A percentile compares a stretch with the other conserved stretches of the same genome.
phyloP scores from a whole-genome alignment of 2,888 invertebrate genomes.

The Drosophila fungiperda region DNA sequence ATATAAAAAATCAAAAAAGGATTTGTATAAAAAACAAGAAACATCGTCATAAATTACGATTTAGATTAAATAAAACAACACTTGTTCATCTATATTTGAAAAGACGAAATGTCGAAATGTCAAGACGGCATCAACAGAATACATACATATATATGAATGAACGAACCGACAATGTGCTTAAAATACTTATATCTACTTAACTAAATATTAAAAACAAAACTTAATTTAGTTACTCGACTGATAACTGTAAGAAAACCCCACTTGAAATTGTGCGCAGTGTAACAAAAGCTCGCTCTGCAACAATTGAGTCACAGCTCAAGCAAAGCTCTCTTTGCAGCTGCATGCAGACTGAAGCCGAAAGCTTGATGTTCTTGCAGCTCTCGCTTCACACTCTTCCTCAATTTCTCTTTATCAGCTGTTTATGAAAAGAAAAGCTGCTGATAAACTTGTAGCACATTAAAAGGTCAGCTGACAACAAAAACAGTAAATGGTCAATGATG shows the following conservation, averaged over 20 bases:
- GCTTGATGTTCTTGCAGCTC: conserved; percentile 17
- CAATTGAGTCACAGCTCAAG: conserved; percentile 1
- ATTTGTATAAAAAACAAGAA: conserved; percentile 19
- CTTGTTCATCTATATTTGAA: conserved; percentile 44
- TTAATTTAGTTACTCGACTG: conserved; percentile 12
- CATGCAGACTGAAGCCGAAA: conserved; percentile 23
- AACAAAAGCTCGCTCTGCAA: conserved; percentile 37
- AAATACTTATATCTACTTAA: conserved; percentile 36
- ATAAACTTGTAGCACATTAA: conserved; percentile 35
- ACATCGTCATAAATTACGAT: conserved; percentile 63
- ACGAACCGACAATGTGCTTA: conserved; percentile 16
- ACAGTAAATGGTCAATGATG: conserved; percentile 39
- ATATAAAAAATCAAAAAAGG: conserved; percentile 41
- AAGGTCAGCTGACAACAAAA: conserved; percentile 38
- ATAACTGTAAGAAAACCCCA: conserved; percentile 9
- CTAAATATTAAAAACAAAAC: neutral
- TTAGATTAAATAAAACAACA: conserved; percentile 75
- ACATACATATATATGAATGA: conserved; percentile 10
- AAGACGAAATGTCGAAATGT: conserved; percentile 55
- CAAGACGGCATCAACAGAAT: conserved; percentile 36
- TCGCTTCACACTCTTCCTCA: neutral
- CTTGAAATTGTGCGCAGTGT: conserved; percentile 40
- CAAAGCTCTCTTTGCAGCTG: conserved; percentile 43
- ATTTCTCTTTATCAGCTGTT: conserved; percentile 42
- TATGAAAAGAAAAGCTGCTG: conserved; percentile 35